Percentiles rank a stretch among this genome's conserved stretches.
phyloP scores from a whole-genome alignment of 2,888 invertebrate species.

The Drosophila melanocephala region DNA sequence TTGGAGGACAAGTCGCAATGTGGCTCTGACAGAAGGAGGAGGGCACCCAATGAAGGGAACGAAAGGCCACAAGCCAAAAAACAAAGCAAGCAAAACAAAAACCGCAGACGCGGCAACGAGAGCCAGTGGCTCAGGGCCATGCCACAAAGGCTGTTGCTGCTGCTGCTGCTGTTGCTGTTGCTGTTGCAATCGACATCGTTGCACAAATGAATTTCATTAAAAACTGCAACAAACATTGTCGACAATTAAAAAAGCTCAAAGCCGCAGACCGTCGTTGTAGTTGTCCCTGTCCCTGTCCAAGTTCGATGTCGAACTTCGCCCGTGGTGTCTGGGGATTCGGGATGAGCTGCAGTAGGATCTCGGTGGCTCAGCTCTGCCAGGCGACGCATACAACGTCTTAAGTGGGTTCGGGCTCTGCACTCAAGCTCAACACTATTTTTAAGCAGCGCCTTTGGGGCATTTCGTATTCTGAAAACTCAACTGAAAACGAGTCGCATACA shows the following conservation, averaged over 20 bases:
- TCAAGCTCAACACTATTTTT: conserved; percentile 66
- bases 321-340: conserved; percentile 54
- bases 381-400: conserved; percentile 57
- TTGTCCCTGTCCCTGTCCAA: conserved; percentile 23
- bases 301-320: conserved; percentile 28
- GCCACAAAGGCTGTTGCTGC: conserved; percentile 26
- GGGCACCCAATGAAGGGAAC: conserved; percentile 17
- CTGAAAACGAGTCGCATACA: conserved; percentile 52
- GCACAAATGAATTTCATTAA: conserved; percentile 80
- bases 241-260: conserved; percentile 76
- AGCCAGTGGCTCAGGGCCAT: conserved; percentile 50
- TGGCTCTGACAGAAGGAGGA: conserved; percentile 33
- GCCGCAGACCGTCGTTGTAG: conserved; percentile 49
- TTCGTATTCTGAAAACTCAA: conserved; percentile 37
- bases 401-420: conserved; percentile 46
- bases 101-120: conserved; percentile 56
- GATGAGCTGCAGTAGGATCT: conserved; percentile 58
- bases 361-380: conserved; percentile 6
- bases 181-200: conserved; percentile 58
- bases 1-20: conserved; percentile 83
- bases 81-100: conserved; percentile 27
- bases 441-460: conserved; percentile 48
- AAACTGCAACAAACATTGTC: conserved; percentile 80
- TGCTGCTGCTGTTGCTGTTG: conserved; percentile 1
- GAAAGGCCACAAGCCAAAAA: conserved; percentile 31